Percentiles rank a stretch among this genome's conserved stretches.
phyloP scores from a whole-genome alignment of 1,140 invertebrate genomes.

The Rhagoletis zephyria region DNA sequence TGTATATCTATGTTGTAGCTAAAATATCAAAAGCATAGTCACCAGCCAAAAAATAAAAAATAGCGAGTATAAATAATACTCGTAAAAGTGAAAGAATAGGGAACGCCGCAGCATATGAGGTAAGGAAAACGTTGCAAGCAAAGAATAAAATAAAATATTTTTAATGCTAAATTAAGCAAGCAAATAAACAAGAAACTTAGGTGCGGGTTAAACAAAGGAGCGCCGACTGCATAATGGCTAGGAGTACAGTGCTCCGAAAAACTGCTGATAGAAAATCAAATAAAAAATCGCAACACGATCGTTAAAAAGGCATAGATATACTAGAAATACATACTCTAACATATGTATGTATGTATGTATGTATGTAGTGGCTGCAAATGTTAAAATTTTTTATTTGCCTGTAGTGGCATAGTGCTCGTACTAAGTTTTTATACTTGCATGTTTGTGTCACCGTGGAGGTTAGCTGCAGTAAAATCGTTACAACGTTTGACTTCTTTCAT shows the following conservation, averaged over 20 bases:
- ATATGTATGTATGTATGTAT: background rate
- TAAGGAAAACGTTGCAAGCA: background rate
- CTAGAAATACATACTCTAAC: background rate
- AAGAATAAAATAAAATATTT: conserved; percentile 9
- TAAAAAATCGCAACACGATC: conserved; percentile 41
- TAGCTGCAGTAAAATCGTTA: background rate
- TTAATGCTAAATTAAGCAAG: conserved; percentile 44
- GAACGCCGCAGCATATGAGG: background rate
- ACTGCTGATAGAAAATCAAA: conserved; percentile 38
- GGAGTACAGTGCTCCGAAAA: background rate
- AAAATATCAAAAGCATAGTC: background rate
- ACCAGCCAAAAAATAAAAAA: no score
- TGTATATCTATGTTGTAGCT: background rate
- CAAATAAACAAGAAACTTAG: background rate
- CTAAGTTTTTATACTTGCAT: background rate
- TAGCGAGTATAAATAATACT: background rate
- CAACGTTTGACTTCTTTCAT: background rate
- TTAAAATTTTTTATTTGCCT: background rate
- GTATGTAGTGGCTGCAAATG: background rate
- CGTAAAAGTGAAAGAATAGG: background rate
- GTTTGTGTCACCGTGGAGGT: background rate
- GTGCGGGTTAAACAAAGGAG: conserved; percentile 49
- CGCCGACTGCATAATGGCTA: background rate
- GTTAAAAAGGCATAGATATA: background rate
- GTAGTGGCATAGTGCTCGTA: background rate